Conservation (phyloP, 2,113 vertebrate species). For the Petrocephalus zakoni region DNA sequence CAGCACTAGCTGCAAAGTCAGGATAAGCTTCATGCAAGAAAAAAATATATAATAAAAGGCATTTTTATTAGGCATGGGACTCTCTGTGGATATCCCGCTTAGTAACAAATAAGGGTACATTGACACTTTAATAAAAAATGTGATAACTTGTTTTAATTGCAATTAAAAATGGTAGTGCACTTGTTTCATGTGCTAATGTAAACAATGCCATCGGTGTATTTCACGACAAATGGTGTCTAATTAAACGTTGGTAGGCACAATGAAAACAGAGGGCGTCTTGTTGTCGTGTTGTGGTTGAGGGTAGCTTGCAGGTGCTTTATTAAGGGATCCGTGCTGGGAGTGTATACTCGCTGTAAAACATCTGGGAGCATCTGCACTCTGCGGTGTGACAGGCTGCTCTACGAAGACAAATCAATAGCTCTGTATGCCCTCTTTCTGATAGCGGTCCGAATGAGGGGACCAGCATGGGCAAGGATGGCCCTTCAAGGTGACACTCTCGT, state of each 20-base stretch:
- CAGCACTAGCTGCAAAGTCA: not conserved
- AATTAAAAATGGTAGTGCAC: not conserved
- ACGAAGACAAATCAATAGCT: conserved; percentile 28
- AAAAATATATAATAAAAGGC: not conserved
- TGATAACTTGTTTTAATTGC: not conserved
- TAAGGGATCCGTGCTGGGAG: not conserved
- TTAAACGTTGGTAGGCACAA: not conserved
- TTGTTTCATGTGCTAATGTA: not conserved
- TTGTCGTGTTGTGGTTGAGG: not conserved
- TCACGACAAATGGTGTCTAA: not conserved
- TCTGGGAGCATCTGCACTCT: not conserved
- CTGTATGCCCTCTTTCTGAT: conserved; percentile 15
- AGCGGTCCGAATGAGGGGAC: not conserved
- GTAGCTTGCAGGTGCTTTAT: not conserved
- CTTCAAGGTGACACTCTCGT: not conserved
- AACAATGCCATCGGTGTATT: not conserved
- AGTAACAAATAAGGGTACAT: not conserved
- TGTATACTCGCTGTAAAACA: conserved; percentile 12
- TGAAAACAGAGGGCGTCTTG: not conserved
- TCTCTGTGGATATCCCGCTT: not conserved
- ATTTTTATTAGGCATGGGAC: not conserved
- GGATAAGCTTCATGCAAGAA: not conserved
- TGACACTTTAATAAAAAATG: not conserved
- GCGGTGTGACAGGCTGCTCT: conserved; percentile 23
- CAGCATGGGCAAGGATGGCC: not conserved